Base-by-base conservation (phyloP, 2,113 vertebrate species). In the Riparia riparia region DNA sequence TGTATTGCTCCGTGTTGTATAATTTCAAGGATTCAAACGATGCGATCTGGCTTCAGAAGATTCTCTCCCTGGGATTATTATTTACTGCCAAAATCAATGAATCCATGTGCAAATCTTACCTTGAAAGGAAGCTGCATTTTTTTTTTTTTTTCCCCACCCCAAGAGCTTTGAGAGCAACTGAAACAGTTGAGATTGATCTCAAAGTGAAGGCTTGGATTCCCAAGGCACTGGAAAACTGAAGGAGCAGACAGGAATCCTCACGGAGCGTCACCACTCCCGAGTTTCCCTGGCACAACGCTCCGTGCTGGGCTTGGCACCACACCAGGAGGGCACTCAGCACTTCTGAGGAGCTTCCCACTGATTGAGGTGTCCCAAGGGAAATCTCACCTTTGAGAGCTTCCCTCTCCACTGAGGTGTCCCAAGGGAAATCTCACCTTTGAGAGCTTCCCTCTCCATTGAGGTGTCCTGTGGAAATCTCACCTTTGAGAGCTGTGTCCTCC, bases 231-330 rank as follows among this genome's bases (percentile, higher is more conserved):
- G 44, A 2, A 18, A 17, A 14, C 5, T 0, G 2, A 50, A 64
- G 51, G 44, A 34, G 56, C 47, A 70, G 69, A 4, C 0, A 50
- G 77, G 4, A n/a, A 20, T 68, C 44, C 9, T 14, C 47, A 5
- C 10, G 58, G 76, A 56, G 39, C 19, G 20, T 10, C 49, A 45
- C 7, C 51, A 25, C 7, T 31, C 7, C 47, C 28, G 17, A 12
- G 14, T 16, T 61, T n/a, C 53, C n/a, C 50, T 60, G 31, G 37
- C 2, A 1, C 24, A 15, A 2, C 1, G 16, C 31, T 3, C 31
- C 53, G 22, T 2, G 53, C 17, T 25, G 41, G 49, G 19, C 6
- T 31, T 69, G 64, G 13, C 22, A 22, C 2, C 1, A 18, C 8
- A 5, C 21, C 6, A 22, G 69, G n/a, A 31, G 56, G 37, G 39